Conservation (phyloP, 2,888 invertebrate species). For the Acleris emargana region DNA sequence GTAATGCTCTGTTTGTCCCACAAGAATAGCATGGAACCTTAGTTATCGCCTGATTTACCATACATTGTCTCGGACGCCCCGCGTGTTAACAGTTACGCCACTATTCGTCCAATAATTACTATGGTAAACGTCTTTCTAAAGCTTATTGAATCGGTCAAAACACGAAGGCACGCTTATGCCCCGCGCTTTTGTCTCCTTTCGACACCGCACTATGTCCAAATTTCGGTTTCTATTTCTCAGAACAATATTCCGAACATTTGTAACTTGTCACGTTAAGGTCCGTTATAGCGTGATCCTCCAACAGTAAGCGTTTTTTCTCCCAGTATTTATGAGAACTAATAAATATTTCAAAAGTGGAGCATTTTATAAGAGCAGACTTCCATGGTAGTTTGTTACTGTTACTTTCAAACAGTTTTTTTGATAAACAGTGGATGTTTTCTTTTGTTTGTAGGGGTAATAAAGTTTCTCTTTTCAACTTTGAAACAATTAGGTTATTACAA, state of each 20-base stretch:
- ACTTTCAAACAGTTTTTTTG: slow-evolving; percentile 69
- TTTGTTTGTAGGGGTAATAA: slow-evolving; percentile 54
- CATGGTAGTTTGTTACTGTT: slow-evolving; percentile 79
- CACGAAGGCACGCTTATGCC: slow-evolving; percentile 76
- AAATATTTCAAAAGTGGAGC: slow-evolving; percentile 78
- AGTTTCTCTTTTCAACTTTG: slow-evolving; percentile 72
- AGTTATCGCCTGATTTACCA: slow-evolving; percentile 58
- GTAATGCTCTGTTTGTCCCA: slow-evolving; percentile 37
- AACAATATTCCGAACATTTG: slow-evolving; percentile 63
- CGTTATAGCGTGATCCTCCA: slow-evolving; percentile 64
- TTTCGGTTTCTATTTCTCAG: slow-evolving; percentile 79
- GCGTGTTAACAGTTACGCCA: slow-evolving; percentile 73
- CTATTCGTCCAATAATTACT: slow-evolving; percentile 73
- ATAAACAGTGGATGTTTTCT: slow-evolving; percentile 54
- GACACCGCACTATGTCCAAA: slow-evolving; percentile 80
- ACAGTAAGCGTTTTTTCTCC: slow-evolving; percentile 71
- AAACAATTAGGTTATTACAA: slow-evolving; percentile 11
- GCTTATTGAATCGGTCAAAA: slow-evolving; percentile 75
- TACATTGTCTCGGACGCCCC: slow-evolving; percentile 63
- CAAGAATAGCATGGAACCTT: slow-evolving; percentile 39
- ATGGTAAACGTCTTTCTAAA: slow-evolving; percentile 73
- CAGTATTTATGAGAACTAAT: slow-evolving; percentile 71
- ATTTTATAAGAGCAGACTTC: slow-evolving; percentile 78
- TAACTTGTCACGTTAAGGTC: slow-evolving; percentile 62
- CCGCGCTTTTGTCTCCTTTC: slow-evolving; percentile 61